A percentile compares a stretch with the other conserved stretches of the same genome.
Evolutionary conservation across 1,140 invertebrate species (phyloP).

Genomic region (Drosophila orosa): DNA sequence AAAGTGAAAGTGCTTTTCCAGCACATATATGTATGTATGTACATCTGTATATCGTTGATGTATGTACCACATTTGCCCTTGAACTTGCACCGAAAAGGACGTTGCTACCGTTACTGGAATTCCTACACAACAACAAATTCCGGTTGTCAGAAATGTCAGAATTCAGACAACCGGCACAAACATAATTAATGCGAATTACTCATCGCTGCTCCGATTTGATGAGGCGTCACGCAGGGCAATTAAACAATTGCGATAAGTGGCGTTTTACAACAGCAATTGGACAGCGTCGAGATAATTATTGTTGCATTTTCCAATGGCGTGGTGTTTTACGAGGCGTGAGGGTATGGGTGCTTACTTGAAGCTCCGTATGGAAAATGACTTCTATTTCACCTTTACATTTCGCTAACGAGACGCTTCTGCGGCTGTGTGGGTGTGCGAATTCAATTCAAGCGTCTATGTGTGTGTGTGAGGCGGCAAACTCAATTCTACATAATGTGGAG

Average conservation of each 20-base stretch:
- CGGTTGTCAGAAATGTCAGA: too few species aligned
- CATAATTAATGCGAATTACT: constrained; percentile 38
- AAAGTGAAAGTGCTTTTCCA: constrained; percentile 68
- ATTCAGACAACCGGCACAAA: constrained; percentile 10
- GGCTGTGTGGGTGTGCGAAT: constrained; percentile 26
- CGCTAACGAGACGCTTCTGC: constrained; percentile 28
- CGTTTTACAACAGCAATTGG: constrained; percentile 48
- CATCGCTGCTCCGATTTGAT: constrained; percentile 16
- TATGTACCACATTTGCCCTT: constrained; percentile 58
- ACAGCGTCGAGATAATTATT: constrained; percentile 57
- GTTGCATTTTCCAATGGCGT: constrained; percentile 65
- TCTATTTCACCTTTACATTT: constrained; percentile 81
- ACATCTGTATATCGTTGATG: background rate
- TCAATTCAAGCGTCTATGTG: constrained; percentile 8
- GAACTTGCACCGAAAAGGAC: constrained; percentile 66
- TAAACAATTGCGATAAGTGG: constrained; percentile 43
- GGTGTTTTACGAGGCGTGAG: constrained; percentile 43
- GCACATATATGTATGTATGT: constrained; percentile 15
- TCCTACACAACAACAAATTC: constrained; percentile 6
- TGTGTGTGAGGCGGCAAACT: constrained; percentile 33
- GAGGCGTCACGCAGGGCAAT: constrained; percentile 27
- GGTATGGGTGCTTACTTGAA: constrained; percentile 34
- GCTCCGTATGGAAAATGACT: constrained; percentile 71
- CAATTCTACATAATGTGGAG: constrained; percentile 46
- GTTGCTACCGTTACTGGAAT: constrained; percentile 29